phyloP scores from a whole-genome alignment of 2,888 invertebrate species.

The Bedellia somnulentella region DNA sequence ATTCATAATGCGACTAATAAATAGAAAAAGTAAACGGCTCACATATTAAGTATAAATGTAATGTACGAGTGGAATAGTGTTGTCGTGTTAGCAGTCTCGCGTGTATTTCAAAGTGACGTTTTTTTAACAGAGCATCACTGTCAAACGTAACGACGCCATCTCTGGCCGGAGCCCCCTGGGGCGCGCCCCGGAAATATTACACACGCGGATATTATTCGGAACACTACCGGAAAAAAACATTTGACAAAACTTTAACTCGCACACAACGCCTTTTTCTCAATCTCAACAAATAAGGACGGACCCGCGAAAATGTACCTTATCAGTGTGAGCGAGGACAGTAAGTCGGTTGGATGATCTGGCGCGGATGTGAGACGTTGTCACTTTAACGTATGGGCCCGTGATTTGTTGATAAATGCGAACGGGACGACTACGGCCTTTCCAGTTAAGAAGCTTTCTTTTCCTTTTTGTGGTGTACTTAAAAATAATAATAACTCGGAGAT shows the following conservation, averaged over 20 bases:
- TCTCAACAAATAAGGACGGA: background rate
- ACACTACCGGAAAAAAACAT: constrained; percentile 25
- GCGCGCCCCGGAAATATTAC: constrained; percentile 27
- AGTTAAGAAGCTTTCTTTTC: constrained; percentile 21
- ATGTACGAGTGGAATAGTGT: no score
- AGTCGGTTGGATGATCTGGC: constrained; percentile 16
- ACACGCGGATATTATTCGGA: constrained; percentile 25
- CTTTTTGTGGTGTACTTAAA: constrained; percentile 20
- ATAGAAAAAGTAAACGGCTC: no score
- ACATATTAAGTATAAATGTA: no score
- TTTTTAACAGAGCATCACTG: constrained; percentile 7
- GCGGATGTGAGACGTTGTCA: constrained; percentile 17
- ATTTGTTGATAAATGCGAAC: constrained; percentile 38
- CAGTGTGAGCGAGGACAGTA: constrained; percentile 14
- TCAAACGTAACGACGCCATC: constrained; percentile 6
- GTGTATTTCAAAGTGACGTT: constrained; percentile 6
- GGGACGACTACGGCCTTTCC: constrained; percentile 13
- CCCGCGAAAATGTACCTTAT: constrained; percentile 9
- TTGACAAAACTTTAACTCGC: constrained; percentile 28
- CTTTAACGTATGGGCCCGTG: constrained; percentile 28
- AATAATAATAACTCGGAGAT: constrained; percentile 22
- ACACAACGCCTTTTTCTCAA: constrained; percentile 9
- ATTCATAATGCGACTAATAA: no score
- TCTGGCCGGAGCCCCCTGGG: constrained; percentile 15
- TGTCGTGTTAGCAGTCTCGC: no score